Evolutionary conservation across 2,888 invertebrate genomes (phyloP).

Genomic region (Netelia fuscicornis): DNA sequence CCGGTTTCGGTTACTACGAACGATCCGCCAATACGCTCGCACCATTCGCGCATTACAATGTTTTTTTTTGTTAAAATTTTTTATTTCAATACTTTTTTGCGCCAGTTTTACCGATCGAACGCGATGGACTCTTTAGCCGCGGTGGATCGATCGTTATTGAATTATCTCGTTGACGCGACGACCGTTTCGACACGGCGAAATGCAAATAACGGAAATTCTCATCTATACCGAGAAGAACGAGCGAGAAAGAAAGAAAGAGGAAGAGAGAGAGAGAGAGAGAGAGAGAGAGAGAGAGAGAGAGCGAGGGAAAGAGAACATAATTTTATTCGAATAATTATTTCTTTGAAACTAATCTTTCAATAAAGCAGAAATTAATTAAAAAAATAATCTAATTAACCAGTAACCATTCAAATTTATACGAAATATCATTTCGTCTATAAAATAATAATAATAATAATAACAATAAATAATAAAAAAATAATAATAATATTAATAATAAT

Average conservation of each 20-base stretch:
- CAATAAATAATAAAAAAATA: no score
- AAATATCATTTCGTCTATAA: no score
- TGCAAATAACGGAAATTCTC: slow-evolving; percentile 34
- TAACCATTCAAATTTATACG: no score
- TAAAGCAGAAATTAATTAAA: no score
- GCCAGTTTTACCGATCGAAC: background rate
- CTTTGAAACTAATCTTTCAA: no score
- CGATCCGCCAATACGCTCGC: background rate
- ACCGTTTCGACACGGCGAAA: slow-evolving; percentile 40
- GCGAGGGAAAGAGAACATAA: background rate
- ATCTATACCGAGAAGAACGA: background rate
- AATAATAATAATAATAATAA: no score
- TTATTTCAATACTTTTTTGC: background rate
- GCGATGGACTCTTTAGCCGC: slow-evolving; percentile 29
- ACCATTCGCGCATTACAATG: background rate
- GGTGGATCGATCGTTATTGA: slow-evolving; percentile 78
- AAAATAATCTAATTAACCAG: no score
- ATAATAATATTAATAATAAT: no score
- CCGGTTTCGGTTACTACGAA: slow-evolving; percentile 74
- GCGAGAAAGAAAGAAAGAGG: slow-evolving; percentile 36
- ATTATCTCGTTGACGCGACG: slow-evolving; percentile 74
- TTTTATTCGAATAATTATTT: no score
- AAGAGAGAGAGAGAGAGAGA: background rate
- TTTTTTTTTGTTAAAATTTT: background rate
- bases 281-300: no score